Evolutionary conservation across 2,113 vertebrate species (phyloP), one percentile per base, ranked within the genome.

Genomic region (Pelusios castaneus): DNA sequence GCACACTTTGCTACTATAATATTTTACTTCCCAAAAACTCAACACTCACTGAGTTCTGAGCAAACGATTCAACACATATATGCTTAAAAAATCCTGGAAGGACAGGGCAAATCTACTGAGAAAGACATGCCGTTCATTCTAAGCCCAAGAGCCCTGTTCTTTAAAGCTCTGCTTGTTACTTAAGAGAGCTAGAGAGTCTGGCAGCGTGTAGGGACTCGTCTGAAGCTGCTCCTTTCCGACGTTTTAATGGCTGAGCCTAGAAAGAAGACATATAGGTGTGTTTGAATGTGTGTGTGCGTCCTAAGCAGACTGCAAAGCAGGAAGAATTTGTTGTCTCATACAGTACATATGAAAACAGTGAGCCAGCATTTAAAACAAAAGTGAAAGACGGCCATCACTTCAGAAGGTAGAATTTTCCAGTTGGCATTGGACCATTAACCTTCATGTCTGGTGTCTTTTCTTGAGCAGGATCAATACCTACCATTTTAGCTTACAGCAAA

Each of bases 131-230:
- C 34, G 70, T 85, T 95, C 89, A 60, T 94, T 89, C 88, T 85
- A 89, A 89, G 88, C 89, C 1, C 49, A 60, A 95, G 92, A 96
- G 84, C 93, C 80, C 54, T 41, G 96, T 92, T 97, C 96, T 92
- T 95, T 95, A 96, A 96, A 95, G 76, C 93, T 89, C 89, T 89
- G 85, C 89, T 88, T 12, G 80, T 90, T 96, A 88, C 90, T 89
- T 91, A 89, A 96, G 91, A 93, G 82, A 0, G 5, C 80, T 82
- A 49, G 52, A 79, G 87, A 97, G 95, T 55, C 89, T 51, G 38
- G 67, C 88, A 94, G 95, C 97, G 1, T 91, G 96, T 1, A 92
- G 85, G 51, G 91, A 95, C 97, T 79, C 96, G 97, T 96, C 89
- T 54, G 54, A 88, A 93, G 89, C 92, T 96, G 43, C 95, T 96